Base-by-base conservation (phyloP, 2,888 invertebrate species). In the Lacanobia oleracea region DNA sequence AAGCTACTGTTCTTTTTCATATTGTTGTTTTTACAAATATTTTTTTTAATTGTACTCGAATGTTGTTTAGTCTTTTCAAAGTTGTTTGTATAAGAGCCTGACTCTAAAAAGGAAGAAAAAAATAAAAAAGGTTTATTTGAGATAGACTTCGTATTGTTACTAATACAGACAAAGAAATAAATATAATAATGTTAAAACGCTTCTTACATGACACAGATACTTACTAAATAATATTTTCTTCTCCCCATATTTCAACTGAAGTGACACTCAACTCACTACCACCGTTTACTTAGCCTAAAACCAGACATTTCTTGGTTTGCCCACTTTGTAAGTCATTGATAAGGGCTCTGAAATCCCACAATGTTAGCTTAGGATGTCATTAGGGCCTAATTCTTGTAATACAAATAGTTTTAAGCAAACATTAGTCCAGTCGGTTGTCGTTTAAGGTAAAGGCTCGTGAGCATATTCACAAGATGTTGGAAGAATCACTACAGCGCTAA, bases 301-400 rank as follows among this genome's bases (percentile, higher is more conserved):
- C 61, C 27, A 72, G 69, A 60, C 16, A 67, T 67, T 64, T 69
- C 54, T 72, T 18, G 23, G 51, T 59, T 54, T 51, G 23, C 53
- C 43, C 23, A 60, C 53, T 73, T 54, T 43, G 16, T 54, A 54
- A 48, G 68, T 74, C 27, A 61, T 14, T 54, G 63, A 60, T 60
- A 69, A 75, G 67, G 50, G 27, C 51, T 18, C 63, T 64, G 27
- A 59, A 81, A 75, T 62, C 51, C 59, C 37, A 40, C 50, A 45
- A 14, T 79, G 70, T 82, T 79, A 68, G 79, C 56, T 79, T 82
- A 82, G 81, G 81, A 75, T 27, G 12, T 14, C 60, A 74, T 68
- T 56, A 65, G 54, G 14, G n/a, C 18, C 14, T 56, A 63, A 40
- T 79, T 72, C 43, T 66, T 63, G 50, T 43, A 62, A 54, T 14